Evolutionary conservation across 2,888 invertebrate species (phyloP).

Genomic region (Hanleya hanleyi): DNA sequence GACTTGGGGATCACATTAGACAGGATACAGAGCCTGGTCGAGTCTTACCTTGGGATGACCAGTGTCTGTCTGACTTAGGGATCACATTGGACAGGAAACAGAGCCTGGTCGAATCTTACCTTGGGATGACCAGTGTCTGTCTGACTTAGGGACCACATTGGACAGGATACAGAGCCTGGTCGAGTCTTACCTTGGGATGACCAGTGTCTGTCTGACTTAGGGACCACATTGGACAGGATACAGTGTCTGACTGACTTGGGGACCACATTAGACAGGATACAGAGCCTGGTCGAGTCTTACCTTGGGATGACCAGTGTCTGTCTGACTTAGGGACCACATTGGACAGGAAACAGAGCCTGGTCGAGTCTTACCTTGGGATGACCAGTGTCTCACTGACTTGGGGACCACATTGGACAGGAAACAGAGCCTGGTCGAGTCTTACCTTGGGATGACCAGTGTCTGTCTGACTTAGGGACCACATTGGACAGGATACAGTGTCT

Average conservation of each 20-base stretch:
- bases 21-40: too few species aligned
- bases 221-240: conserved; percentile 91
- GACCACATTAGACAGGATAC: too few species aligned
- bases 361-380: too few species aligned
- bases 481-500: conserved; percentile 91
- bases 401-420: too few species aligned
- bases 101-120: conserved; percentile 92
- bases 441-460: conserved; percentile 93
- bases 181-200: conserved; percentile 88
- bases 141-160: conserved; percentile 91
- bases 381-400: too few species aligned
- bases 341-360: too few species aligned
- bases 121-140: conserved; percentile 90
- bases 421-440: too few species aligned
- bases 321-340: too few species aligned
- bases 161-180: conserved; percentile 91
- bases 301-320: too few species aligned
- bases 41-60: conserved; percentile 90
- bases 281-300: too few species aligned
- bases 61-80: conserved; percentile 90
- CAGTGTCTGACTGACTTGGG: conserved; percentile 90
- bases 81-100: conserved; percentile 92
- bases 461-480: conserved; percentile 90
- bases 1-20: too few species aligned
- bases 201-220: conserved; percentile 92